phyloP scores from a whole-genome alignment of 1,140 invertebrate genomes.

The Meloidogyne hapla region DNA sequence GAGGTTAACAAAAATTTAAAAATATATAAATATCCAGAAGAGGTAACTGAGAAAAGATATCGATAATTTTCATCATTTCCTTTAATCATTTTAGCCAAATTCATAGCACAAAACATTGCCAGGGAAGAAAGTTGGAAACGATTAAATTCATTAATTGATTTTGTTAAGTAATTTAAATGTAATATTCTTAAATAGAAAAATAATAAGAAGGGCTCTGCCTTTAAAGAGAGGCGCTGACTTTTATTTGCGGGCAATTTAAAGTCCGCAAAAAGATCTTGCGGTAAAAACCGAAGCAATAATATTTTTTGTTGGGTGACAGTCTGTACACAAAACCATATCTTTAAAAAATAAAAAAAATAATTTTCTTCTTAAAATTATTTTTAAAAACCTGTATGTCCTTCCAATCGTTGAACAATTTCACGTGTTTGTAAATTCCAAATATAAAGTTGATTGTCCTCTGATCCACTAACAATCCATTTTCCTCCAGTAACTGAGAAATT shows the following conservation, averaged over 20 bases:
- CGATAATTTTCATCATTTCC: background rate
- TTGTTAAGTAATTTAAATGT: too few species aligned
- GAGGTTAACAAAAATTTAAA: background rate
- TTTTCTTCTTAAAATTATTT: too few species aligned
- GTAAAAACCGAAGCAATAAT: conserved; percentile 99
- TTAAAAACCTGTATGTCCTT: conserved; percentile 83
- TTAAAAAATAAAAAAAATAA: conserved; percentile 53
- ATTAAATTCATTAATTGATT: too few species aligned
- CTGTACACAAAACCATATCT: conserved; percentile 95
- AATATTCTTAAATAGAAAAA: too few species aligned
- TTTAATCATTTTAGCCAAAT: background rate
- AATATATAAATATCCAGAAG: conserved; percentile 6
- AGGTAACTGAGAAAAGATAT: background rate
- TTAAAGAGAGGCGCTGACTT: too few species aligned
- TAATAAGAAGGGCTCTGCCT: too few species aligned
- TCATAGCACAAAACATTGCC: too few species aligned
- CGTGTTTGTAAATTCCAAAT: conserved; percentile 99
- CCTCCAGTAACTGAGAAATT: conserved; percentile 99
- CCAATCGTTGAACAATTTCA: conserved; percentile 95
- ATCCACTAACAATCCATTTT: conserved; percentile 99
- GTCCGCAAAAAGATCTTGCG: too few species aligned
- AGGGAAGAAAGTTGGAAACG: too few species aligned
- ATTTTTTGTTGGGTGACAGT: conserved; percentile 96
- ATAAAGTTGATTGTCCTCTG: conserved; percentile 98
- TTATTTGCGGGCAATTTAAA: conserved; percentile 98